A percentile compares a stretch with the other conserved stretches of the same genome.
phyloP scores from a whole-genome alignment of 2,113 vertebrate genomes.

The Xerus inauris region DNA sequence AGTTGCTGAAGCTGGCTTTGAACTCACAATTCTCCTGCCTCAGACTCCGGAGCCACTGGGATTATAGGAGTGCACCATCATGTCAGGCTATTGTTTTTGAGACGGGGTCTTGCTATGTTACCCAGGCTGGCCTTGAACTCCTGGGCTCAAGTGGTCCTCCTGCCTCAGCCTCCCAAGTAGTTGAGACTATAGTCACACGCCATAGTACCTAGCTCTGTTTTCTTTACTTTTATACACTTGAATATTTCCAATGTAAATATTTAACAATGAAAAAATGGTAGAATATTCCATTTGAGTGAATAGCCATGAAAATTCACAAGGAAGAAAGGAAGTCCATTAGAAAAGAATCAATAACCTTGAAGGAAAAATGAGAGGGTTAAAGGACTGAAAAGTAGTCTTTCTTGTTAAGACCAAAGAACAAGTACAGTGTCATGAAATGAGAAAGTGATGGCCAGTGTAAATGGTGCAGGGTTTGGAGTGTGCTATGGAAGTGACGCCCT shows the following conservation, averaged over 20 bases:
- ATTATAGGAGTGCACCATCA: too few relatives aligned
- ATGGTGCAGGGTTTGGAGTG: too few relatives aligned
- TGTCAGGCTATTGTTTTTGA: too few relatives aligned
- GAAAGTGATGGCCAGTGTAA: neutral
- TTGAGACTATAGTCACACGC: neutral
- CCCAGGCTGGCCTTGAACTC: neutral
- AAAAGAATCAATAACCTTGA: neutral
- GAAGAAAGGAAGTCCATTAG: neutral
- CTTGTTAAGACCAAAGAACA: neutral
- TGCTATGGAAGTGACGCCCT: neutral
- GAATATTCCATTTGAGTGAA: neutral
- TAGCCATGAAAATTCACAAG: neutral
- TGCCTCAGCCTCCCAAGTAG: neutral
- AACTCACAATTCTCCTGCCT: too few relatives aligned
- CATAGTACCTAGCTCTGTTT: neutral
- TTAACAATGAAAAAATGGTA: neutral
- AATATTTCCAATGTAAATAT: neutral
- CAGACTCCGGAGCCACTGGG: too few relatives aligned
- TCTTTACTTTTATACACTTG: neutral
- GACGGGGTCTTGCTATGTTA: neutral
- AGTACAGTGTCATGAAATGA: neutral
- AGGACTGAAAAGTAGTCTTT: neutral
- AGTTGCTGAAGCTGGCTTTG: too few relatives aligned
- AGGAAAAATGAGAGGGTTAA: neutral
- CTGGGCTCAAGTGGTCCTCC: neutral